Base-by-base conservation (phyloP, 2,888 invertebrate species). In the Epinotia brunnichana region DNA sequence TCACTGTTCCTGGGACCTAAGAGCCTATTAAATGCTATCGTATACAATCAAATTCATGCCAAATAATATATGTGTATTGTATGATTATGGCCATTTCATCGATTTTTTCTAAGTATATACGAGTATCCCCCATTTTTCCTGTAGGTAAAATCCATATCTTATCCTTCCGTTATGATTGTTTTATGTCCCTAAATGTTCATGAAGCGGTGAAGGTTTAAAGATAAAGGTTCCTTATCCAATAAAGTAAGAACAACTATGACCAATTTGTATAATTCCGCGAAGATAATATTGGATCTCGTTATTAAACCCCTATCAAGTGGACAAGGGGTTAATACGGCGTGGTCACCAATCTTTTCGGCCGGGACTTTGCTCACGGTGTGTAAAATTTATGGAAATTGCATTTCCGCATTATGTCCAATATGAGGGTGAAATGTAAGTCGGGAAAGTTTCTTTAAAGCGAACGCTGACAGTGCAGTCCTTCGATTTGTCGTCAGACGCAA, bases 371-470 rank as follows among this genome's bases (percentile, higher is more conserved):
- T 88, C 90, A 90, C 87, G 81, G 83, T 84, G 90, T 92, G 92
- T 92, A 90, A 93, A 93, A 93, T 93, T 93, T 92, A 93, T 93
- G 92, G 92, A 92, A 92, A 93, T 93, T 92, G 92, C 90, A 90
- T 90, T 87, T 87, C 86, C 89, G 87, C 89, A 89, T 90, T 89
- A 90, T 88, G 86, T 85, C 85, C 85, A 79, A 85, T 86, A 85
- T 82, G 83, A 83, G 85, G 88, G 86, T 83, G 84, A 82, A 82
- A 81, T 78, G 80, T 81, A 82, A 83, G 83, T 82, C 74, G 77
- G 76, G 79, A 78, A 82, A 81, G 80, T 81, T 84, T 80, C 81
- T 80, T 80, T 78, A 70, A 66, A 74, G 73, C 70, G 75, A 81
- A 77, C 74, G 78, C 77, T 75, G 77, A 79, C 69, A 73, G 51